phyloP scores from a whole-genome alignment of 2,888 invertebrate genomes.

The Caenorhabditis drosophilae region DNA sequence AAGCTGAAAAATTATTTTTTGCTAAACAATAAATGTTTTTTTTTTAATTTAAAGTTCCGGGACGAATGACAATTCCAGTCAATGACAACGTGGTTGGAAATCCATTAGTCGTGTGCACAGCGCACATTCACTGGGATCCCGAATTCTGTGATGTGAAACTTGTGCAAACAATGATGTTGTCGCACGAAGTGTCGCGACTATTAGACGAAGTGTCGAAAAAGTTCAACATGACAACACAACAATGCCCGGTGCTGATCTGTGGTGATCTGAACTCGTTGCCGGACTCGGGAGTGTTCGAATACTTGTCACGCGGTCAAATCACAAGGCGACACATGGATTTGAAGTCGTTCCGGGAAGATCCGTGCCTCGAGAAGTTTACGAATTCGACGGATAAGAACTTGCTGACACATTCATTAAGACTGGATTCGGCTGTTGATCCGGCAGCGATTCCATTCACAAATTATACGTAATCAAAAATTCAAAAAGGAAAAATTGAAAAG shows the following conservation, averaged over 20 bases:
- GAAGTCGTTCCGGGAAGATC: constrained; percentile 78
- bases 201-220: constrained; percentile 82
- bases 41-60: constrained; percentile 5
- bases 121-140: constrained; percentile 99
- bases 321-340: constrained; percentile 92
- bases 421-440: constrained; percentile 91
- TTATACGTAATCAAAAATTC: constrained; percentile 81
- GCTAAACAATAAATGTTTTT: background rate
- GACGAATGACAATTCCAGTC: constrained; percentile 39
- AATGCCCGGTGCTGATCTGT: constrained; percentile 88
- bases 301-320: constrained; percentile 87
- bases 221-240: constrained; percentile 78
- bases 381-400: constrained; percentile 44
- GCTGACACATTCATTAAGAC: constrained; percentile 92
- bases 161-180: constrained; percentile 98
- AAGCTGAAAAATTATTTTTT: constrained; percentile 8
- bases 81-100: constrained; percentile 77
- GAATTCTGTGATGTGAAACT: constrained; percentile 99
- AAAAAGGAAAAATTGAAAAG: background rate
- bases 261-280: constrained; percentile 98
- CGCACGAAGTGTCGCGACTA: constrained; percentile 87
- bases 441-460: constrained; percentile 97
- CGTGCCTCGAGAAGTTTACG: constrained; percentile 55
- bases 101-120: constrained; percentile 93
- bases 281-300: constrained; percentile 96